Conservation (phyloP, 2,797 vertebrate species). For the Spinus olivaceus region DNA sequence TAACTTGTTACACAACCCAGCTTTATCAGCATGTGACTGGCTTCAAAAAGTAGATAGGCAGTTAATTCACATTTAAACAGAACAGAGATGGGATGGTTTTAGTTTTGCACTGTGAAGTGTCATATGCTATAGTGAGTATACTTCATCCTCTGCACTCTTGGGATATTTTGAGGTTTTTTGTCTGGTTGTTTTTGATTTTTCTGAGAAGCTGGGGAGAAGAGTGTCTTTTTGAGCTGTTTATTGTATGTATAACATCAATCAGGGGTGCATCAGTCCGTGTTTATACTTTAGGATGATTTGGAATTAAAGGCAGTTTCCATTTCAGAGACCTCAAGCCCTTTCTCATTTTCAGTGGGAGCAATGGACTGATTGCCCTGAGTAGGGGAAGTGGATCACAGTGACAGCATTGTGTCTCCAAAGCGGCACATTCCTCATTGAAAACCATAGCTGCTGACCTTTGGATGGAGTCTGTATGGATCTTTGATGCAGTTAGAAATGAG, state of each 20-base stretch:
- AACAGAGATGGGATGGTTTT: background rate
- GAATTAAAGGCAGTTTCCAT: background rate
- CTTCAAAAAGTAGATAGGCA: background rate
- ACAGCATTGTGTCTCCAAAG: slow-evolving; percentile 5
- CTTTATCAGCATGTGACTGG: background rate
- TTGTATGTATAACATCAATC: background rate
- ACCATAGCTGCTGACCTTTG: background rate
- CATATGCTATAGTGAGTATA: background rate
- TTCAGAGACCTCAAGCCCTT: background rate
- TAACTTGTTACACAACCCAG: background rate
- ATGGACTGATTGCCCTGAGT: background rate
- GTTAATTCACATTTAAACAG: background rate
- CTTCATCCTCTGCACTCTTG: background rate
- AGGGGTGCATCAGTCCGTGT: background rate
- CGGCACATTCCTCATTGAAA: background rate
- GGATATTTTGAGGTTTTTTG: background rate
- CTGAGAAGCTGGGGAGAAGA: background rate
- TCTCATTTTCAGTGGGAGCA: background rate
- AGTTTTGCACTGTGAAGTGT: background rate
- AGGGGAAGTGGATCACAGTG: slow-evolving; percentile 6
- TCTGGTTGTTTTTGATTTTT: background rate
- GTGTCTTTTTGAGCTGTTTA: background rate
- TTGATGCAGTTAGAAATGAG: background rate
- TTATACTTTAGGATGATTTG: background rate
- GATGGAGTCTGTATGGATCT: background rate